Conservation (phyloP, 2,113 vertebrate genomes). For the Megalops atlanticus region DNA sequence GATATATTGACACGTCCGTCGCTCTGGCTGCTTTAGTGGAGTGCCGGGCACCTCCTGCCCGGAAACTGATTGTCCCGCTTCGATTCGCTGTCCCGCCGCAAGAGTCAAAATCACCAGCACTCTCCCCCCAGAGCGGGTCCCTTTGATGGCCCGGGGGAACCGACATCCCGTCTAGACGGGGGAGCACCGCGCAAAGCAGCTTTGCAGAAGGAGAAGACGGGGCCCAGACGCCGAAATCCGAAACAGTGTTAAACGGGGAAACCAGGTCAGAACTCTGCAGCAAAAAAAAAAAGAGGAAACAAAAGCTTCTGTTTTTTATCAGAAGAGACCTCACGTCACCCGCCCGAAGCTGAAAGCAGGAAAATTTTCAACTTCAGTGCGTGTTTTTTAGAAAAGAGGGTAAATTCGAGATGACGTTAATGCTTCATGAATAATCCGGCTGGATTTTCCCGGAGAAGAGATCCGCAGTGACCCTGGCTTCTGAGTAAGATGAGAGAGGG, state of each 20-base stretch:
- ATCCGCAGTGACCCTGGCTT: neutral
- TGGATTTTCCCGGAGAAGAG: neutral
- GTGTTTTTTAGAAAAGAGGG: no score
- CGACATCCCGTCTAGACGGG: neutral
- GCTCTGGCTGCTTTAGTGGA: constrained; percentile 57
- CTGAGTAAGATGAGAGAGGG: neutral
- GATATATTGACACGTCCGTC: constrained; percentile 74
- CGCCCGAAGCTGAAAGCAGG: no score
- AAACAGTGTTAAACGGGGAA: neutral
- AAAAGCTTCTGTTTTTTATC: neutral
- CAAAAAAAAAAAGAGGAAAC: neutral
- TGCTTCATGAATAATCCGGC: no score
- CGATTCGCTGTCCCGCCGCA: constrained; percentile 39
- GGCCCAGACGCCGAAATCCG: no score
- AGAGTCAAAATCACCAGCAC: no score
- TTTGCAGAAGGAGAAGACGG: neutral
- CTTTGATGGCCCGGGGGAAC: constrained; percentile 6
- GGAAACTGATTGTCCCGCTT: constrained; percentile 36
- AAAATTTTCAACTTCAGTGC: no score
- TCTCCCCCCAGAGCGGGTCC: constrained; percentile 16
- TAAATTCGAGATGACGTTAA: no score
- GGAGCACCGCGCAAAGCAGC: neutral
- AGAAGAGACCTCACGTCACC: no score
- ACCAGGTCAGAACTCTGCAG: neutral
- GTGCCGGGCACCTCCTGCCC: constrained; percentile 31